A percentile compares a stretch with the other conserved stretches of the same genome.
phyloP scores from a whole-genome alignment of 2,113 vertebrate species.

The Puffinus mauretanicus region DNA sequence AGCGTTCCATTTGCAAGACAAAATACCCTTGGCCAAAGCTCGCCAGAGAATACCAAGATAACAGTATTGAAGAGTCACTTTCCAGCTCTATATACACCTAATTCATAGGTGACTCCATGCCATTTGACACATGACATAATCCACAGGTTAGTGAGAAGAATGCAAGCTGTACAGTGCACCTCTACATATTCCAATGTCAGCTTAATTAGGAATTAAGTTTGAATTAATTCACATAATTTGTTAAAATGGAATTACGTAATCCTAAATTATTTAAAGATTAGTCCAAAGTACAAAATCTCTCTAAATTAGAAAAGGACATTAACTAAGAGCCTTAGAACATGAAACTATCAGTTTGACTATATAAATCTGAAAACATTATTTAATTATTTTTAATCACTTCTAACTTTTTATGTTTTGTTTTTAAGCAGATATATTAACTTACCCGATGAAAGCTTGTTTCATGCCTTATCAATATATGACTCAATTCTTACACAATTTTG shows the following conservation, averaged over 20 bases:
- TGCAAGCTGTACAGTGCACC: too few relatives aligned
- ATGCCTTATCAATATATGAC: neutral
- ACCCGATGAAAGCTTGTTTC: neutral
- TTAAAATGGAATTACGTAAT: neutral
- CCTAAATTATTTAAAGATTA: neutral
- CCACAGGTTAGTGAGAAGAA: neutral
- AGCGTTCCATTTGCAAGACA: neutral
- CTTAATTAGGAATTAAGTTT: neutral
- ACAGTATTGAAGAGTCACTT: neutral
- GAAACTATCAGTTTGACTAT: neutral
- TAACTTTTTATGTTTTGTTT: neutral
- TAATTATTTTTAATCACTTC: neutral
- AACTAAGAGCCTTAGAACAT: neutral
- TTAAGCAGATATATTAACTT: neutral
- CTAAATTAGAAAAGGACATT: neutral
- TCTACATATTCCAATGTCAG: neutral
- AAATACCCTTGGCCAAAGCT: neutral
- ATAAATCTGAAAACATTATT: neutral
- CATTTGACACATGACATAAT: neutral
- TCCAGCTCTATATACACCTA: neutral
- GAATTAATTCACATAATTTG: neutral
- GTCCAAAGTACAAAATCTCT: neutral
- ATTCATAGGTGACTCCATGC: neutral
- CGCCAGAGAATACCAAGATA: neutral
- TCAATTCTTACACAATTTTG: neutral